Base-by-base conservation (phyloP, 2,113 vertebrate species). In the Arizona elegans region DNA sequence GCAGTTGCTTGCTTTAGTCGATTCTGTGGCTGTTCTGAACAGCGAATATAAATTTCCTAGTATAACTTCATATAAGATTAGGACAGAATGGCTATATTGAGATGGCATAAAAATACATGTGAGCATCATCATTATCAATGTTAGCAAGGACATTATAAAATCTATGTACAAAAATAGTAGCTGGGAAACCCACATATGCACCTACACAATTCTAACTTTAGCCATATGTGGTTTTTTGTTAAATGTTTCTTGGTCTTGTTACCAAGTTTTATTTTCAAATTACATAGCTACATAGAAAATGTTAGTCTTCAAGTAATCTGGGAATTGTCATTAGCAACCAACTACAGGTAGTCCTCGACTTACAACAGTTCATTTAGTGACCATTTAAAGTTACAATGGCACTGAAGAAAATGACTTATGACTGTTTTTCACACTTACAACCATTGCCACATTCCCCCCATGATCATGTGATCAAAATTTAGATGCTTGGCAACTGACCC, bases 301-400 rank as follows among this genome's bases (percentile, higher is more conserved):
- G 12, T 53, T 52, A 87, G 1, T 87, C 47, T 50, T 52, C 13
- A 26, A 0, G 26, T 29, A 29, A 87, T 24, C 24, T 24, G 47
- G 95, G 85, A 88, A 95, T 94, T 94, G 95, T 94, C 93, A 93
- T 96, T 96, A 7, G 89, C 91, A 92, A 91, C 95, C 96, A 95
- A 93, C 95, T 97, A 62, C 59, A 26, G 59, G 59, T 62, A 62
- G 3, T 62, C 3, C 59, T 26, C 3, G 9, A 26, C 8, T 62
- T 26, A 11, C 24, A 62, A 62, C 24, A 62, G 24, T 62, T 26
- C 24, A 62, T 62, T 62, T 26, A 62, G 59, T 9, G 24, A 62
- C 24, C 59, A 62, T 62, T 62, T 24, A 62, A 62, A 62, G 24
- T 62, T 62, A 26, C 58, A 62, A 62, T 0, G 9, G 59, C 24